These are phyloP conservation scores for Nezara viridula DNA, from an alignment of 2,888 invertebrate genomes.

Conservation along the genomic window DNA sequence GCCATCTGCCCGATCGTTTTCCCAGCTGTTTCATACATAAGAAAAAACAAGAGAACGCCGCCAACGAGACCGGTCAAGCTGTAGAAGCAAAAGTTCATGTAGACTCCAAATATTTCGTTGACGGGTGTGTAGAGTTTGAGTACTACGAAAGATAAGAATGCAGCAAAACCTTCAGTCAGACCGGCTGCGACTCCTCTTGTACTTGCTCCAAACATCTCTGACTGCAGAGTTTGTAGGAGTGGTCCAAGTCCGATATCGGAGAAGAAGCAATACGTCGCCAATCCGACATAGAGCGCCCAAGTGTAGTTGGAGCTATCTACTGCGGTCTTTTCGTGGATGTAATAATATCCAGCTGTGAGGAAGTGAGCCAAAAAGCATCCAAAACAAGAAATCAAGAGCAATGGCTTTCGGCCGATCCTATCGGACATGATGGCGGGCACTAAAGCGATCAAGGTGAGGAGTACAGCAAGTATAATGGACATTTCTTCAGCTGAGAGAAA, in stretches of 20 bases:
- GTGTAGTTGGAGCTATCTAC: constrained; percentile 55
- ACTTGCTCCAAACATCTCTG: constrained; percentile 65
- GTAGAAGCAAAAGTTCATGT: constrained; percentile 63
- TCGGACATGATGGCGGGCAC: constrained; percentile 59
- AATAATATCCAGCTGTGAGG: constrained; percentile 62
- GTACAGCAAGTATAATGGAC: constrained; percentile 50
- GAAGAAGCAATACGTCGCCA: constrained; percentile 62
- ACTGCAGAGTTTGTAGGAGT: constrained; percentile 65
- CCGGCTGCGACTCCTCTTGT: constrained; percentile 65
- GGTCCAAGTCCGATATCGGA: constrained; percentile 65
- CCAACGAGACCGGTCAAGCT: constrained; percentile 61
- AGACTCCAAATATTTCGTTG: constrained; percentile 64
- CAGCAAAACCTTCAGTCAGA: constrained; percentile 63
- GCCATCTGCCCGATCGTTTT: constrained; percentile 65
- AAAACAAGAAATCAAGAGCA: constrained; percentile 61
- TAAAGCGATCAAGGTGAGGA: constrained; percentile 58
- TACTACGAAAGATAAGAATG: constrained; percentile 62
- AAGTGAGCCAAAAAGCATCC: constrained; percentile 57
- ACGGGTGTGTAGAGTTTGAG: constrained; percentile 64
- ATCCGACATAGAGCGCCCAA: constrained; percentile 61
- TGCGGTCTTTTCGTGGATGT: constrained; percentile 60
- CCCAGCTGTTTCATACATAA: constrained; percentile 66
- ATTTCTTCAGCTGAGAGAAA: constrained; percentile 39
- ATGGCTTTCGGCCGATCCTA: constrained; percentile 61
- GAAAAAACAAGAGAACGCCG: constrained; percentile 62